A percentile compares a stretch with the other conserved stretches of the same genome.
phyloP scores from a whole-genome alignment of 2,113 vertebrate species.

The Connochaetes taurinus region DNA sequence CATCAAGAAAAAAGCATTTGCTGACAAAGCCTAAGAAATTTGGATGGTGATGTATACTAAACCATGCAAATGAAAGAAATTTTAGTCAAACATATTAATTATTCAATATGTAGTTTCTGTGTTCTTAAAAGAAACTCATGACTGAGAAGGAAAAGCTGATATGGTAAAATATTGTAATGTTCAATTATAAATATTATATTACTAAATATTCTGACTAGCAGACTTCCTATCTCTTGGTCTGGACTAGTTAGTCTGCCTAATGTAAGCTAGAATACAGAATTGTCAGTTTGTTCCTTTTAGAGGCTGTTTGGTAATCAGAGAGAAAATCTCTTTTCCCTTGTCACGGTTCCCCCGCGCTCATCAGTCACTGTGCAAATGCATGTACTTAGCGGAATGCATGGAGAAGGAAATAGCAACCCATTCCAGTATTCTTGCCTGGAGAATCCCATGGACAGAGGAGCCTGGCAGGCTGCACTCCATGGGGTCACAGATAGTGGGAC shows the following conservation, averaged over 20 bases:
- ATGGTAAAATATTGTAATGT: slow-evolving; percentile 27
- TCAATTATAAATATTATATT: slow-evolving; percentile 2
- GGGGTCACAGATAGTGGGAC: neutral
- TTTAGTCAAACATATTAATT: slow-evolving; percentile 16
- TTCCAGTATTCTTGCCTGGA: neutral
- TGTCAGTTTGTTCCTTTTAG: neutral
- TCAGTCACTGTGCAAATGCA: neutral
- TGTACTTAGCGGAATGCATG: neutral
- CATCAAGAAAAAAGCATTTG: slow-evolving; percentile 1
- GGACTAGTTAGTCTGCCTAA: neutral
- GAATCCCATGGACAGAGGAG: neutral
- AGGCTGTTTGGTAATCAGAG: neutral
- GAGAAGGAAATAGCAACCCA: neutral
- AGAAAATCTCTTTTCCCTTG: neutral
- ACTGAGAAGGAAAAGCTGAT: neutral
- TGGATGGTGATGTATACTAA: neutral
- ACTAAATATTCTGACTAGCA: neutral
- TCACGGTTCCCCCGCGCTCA: neutral
- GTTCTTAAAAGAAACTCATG: slow-evolving; percentile 25
- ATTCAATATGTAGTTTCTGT: neutral
- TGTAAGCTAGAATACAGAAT: neutral
- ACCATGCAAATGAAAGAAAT: neutral
- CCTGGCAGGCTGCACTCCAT: neutral
- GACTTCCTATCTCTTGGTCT: neutral
- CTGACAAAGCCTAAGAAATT: neutral